Percentiles rank a stretch among this genome's conserved stretches.
Evolutionary conservation across 2,888 invertebrate genomes (phyloP).

Genomic region (Pollenia angustigena): DNA sequence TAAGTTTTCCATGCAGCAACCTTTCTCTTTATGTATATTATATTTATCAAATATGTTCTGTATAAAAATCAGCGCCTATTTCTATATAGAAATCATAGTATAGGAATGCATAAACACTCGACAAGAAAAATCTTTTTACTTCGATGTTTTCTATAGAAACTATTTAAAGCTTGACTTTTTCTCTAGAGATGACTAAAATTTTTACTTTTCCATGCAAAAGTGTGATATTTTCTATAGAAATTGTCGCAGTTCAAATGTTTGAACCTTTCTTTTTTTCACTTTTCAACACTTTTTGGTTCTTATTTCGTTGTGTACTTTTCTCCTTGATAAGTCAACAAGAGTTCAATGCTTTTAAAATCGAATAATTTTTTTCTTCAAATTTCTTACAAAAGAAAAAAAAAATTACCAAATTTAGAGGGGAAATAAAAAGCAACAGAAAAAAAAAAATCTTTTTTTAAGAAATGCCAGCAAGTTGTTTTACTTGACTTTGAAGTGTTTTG

Average conservation of each 20-base stretch:
- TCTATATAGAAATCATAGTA: too few relatives aligned
- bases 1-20: too few relatives aligned
- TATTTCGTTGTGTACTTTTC: constrained; percentile 58
- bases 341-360: constrained; percentile 67
- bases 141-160: too few relatives aligned
- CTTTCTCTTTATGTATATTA: too few relatives aligned
- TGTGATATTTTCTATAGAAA: too few relatives aligned
- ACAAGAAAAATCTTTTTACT: too few relatives aligned
- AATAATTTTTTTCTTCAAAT: constrained; percentile 49
- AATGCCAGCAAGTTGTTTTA: constrained; percentile 38
- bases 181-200: too few relatives aligned
- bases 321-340: constrained; percentile 60
- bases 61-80: too few relatives aligned
- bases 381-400: background rate
- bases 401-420: background rate
- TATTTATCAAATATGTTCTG: too few relatives aligned
- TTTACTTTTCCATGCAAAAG: too few relatives aligned
- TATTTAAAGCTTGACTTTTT: too few relatives aligned
- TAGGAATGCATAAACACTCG: too few relatives aligned
- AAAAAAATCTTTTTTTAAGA: constrained; percentile 1
- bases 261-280: background rate
- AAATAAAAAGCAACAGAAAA: constrained; percentile 16
- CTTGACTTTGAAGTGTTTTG: constrained; percentile 57
- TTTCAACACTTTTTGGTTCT: background rate
- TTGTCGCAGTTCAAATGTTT: background rate